Evolutionary conservation across 2,113 vertebrate genomes (phyloP), one percentile per base, ranked within the genome.

Genomic region (Crypturellus undulatus): DNA sequence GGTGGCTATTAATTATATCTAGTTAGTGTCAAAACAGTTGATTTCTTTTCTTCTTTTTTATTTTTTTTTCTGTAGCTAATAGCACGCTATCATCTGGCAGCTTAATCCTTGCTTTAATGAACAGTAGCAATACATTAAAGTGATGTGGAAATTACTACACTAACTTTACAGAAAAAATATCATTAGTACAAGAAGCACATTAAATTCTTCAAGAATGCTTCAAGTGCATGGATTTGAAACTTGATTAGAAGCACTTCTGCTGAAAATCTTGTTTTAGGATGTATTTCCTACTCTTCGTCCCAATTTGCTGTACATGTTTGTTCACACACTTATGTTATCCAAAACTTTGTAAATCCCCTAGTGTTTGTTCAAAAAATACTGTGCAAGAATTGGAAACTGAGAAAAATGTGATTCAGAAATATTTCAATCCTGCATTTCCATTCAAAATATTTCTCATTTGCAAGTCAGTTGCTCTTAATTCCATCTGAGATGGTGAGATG

Each of bases 1-100:
- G 38, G 78, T 62, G 79, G 30, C 43, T 72, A 93, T 95, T 94
- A 90, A 96, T 96, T 96, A 87, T 77, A 65, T 56, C 82, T 88
- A 42, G 69, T 94, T 96, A 96, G n/a, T 91, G 93, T 96, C 94
- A 93, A 93, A 94, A 96, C 56, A 91, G 63, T 84, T 82, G 84
- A 89, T 94, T 79, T 18, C 4, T 89, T 88, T 54, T 69, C 42
- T 79, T 85, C 40, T 58, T 92, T 75, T 84, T 85, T 69, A 42
- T 84, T 69, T 47, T 47, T 47, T 47, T 47, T 47, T 20, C 20
- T 42, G 17, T 20, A 22, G n/a, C 82, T 87, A 83, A 94, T 94
- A 60, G 42, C 32, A 12, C 71, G 34, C 79, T 91, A 73, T 97
- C 67, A 56, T 87, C 87, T 85, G 89, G 59, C 76, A 91, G 36